Evolutionary conservation across 2,888 invertebrate species (phyloP).

Genomic region (Brachyopa scutellaris): DNA sequence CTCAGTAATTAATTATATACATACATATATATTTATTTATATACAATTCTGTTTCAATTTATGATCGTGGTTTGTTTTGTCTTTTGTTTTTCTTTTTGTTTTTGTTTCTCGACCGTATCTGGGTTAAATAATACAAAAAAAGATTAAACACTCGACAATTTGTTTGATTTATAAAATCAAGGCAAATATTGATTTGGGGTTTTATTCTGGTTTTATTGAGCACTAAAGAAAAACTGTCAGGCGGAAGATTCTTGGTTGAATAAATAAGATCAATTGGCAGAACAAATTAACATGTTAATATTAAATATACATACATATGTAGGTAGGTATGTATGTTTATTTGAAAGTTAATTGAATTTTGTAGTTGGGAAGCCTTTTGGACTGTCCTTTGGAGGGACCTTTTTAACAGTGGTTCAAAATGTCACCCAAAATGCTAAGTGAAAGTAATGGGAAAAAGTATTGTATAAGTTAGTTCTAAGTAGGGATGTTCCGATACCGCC

Average conservation of each 20-base stretch:
- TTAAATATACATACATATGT: no score
- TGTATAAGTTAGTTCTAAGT: no score
- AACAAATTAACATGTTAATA: background rate
- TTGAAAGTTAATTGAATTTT: no score
- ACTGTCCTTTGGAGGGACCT: no score
- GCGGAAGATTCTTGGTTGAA: background rate
- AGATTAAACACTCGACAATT: constrained; percentile 31
- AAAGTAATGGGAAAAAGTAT: no score
- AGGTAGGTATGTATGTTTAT: no score
- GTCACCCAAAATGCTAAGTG: no score
- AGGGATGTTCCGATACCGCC: no score
- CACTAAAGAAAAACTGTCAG: constrained; percentile 7
- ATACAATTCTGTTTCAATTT: background rate
- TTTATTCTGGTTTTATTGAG: constrained; percentile 9
- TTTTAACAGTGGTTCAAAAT: no score
- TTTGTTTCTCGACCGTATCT: constrained; percentile 17
- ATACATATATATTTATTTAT: constrained; percentile 13
- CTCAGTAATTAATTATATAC: constrained; percentile 42
- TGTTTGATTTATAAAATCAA: constrained; percentile 29
- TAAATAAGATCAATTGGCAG: background rate
- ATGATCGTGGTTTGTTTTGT: background rate
- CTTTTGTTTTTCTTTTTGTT: background rate
- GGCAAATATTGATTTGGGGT: constrained; percentile 35
- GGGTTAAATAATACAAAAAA: constrained; percentile 15
- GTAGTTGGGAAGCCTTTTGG: no score